Percentiles rank a stretch among this genome's conserved stretches.
Evolutionary conservation across 1,140 invertebrate species (phyloP).

Genomic region (honey bee (Apis mellifera)): Amel_HAv3.1 CM009935.2:2830501-2831000

Average conservation of each 20-base stretch:
- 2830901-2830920: neutral
- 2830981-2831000: neutral
- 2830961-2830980: slow-evolving; percentile 20
- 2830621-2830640: neutral
- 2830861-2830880: slow-evolving; percentile 59
- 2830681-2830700: neutral
- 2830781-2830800: neutral
- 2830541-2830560: too few species aligned
- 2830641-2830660: neutral
- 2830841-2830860: neutral
- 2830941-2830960: neutral
- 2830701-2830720: neutral
- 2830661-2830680: neutral
- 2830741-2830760: neutral
- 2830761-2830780: neutral
- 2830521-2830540: too few species aligned
- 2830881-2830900: slow-evolving; percentile 28
- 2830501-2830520: too few species aligned
- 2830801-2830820: too few species aligned
- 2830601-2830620: neutral
- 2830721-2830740: neutral
- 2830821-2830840: neutral
- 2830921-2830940: neutral
- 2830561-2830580: too few species aligned
- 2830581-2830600: neutral